Conservation (phyloP, 1,140 invertebrate species). For the Neodiprion fabricii region DNA sequence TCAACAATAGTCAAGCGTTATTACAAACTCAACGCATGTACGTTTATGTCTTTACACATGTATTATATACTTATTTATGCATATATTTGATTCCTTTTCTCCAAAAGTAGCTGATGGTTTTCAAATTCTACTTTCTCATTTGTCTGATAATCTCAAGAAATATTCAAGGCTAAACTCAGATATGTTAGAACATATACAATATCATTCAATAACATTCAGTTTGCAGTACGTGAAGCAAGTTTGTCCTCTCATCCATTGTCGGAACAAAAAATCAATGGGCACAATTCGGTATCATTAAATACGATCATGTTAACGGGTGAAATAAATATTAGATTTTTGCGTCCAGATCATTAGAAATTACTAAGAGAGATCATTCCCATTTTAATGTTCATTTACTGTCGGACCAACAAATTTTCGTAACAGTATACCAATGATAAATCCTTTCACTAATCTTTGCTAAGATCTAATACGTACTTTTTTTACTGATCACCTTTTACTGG, state of each 20-base stretch:
- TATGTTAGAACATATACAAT: neutral
- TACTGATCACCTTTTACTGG: conserved; percentile 16
- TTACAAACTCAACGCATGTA: no score
- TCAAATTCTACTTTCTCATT: neutral
- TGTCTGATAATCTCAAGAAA: neutral
- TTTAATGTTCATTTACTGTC: neutral
- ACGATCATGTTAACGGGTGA: neutral
- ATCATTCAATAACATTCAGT: neutral
- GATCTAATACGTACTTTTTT: neutral
- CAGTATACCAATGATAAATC: conserved; percentile 2
- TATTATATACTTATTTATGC: no score
- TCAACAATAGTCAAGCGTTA: no score
- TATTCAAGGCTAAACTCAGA: neutral
- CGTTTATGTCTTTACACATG: no score
- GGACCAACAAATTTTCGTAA: neutral
- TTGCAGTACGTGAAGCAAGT: no score
- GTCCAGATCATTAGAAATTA: neutral
- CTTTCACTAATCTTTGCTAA: neutral
- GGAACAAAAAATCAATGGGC: neutral
- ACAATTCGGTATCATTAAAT: neutral
- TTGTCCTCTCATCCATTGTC: neutral
- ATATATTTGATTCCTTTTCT: no score
- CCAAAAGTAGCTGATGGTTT: neutral
- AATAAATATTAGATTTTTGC: neutral
- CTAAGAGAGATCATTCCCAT: neutral